Percentiles rank a stretch among this genome's conserved stretches.
phyloP scores from a whole-genome alignment of 2,888 invertebrate genomes.

The Gisinianus flammeolus region DNA sequence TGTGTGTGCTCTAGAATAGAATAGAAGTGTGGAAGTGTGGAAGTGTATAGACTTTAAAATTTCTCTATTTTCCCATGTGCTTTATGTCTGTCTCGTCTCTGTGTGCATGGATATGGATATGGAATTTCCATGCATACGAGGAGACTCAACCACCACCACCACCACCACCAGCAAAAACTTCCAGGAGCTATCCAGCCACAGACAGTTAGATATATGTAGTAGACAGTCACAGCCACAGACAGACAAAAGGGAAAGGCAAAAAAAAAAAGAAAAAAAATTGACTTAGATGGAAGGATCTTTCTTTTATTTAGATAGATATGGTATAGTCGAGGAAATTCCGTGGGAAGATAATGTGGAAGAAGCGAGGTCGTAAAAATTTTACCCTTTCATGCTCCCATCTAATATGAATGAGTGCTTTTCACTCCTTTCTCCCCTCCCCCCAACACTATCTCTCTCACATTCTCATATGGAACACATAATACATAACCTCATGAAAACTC shows the following conservation, averaged over 20 bases:
- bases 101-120: too few relatives aligned
- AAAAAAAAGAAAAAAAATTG: too few relatives aligned
- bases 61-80: not conserved
- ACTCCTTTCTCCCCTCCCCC: not conserved
- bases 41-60: not conserved
- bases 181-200: too few relatives aligned
- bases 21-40: not conserved
- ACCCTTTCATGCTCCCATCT: constrained; percentile 24
- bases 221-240: too few relatives aligned
- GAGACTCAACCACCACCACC: too few relatives aligned
- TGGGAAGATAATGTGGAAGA: constrained; percentile 21
- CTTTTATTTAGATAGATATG: constrained; percentile 1
- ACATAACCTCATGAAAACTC: not conserved
- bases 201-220: too few relatives aligned
- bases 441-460: not conserved
- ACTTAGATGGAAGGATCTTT: too few relatives aligned
- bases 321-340: not conserved
- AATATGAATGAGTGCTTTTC: constrained; percentile 24
- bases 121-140: too few relatives aligned
- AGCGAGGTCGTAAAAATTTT: constrained; percentile 25
- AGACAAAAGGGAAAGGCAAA: too few relatives aligned
- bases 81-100: not conserved
- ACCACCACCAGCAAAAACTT: too few relatives aligned
- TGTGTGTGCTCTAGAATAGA: too few relatives aligned
- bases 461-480: not conserved